Percentiles rank a stretch among this genome's conserved stretches.
Evolutionary conservation across 1,140 invertebrate species (phyloP).

Genomic region (Melanaphis sacchari): DNA sequence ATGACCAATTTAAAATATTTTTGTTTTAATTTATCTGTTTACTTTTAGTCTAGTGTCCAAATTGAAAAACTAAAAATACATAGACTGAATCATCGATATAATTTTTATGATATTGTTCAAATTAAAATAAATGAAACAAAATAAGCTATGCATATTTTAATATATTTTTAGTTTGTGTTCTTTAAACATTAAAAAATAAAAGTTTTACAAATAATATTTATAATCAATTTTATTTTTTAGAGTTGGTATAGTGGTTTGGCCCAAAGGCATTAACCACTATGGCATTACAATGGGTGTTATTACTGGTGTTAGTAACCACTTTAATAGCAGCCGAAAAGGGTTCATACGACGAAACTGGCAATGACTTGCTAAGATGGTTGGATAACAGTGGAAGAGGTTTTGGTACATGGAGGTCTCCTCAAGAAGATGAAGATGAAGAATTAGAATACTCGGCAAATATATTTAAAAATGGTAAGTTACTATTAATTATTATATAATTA

Average conservation of each 20-base stretch:
- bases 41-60: not conserved
- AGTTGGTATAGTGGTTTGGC: conserved; percentile 28
- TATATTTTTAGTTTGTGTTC: not conserved
- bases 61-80: not conserved
- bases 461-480: conserved; percentile 38
- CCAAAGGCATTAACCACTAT: conserved; percentile 38
- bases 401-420: conserved; percentile 42
- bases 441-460: not conserved
- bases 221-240: conserved; percentile 23
- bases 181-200: not conserved
- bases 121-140: not conserved
- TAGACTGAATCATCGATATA: not conserved
- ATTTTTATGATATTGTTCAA: not conserved
- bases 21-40: not conserved
- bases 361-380: conserved; percentile 39
- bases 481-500: not conserved
- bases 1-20: not conserved
- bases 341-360: conserved; percentile 12
- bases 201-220: too few relatives aligned
- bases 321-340: conserved; percentile 33
- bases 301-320: conserved; percentile 32
- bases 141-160: not conserved
- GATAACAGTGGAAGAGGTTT: conserved; percentile 39
- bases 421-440: conserved; percentile 27
- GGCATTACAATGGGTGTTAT: conserved; percentile 42